Conservation (phyloP, 2,113 vertebrate genomes). For the Nerophis lumbriciformis region DNA sequence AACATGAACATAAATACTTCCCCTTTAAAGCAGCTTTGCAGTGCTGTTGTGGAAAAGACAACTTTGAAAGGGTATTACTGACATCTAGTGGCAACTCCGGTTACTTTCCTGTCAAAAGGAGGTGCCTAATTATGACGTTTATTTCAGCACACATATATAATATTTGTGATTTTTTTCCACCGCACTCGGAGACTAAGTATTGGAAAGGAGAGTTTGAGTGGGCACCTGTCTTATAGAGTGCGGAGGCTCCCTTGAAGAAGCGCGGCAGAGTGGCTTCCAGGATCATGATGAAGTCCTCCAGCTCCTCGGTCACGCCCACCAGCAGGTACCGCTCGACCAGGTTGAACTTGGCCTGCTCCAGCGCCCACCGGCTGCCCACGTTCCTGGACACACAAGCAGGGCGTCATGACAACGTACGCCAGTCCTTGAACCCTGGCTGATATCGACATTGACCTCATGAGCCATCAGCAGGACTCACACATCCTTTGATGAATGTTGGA, state of each 20-base stretch:
- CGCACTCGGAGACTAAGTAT: too few relatives aligned
- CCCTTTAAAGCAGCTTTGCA: background rate
- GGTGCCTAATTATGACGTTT: too few relatives aligned
- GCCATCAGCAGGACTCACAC: too few relatives aligned
- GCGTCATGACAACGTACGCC: too few relatives aligned
- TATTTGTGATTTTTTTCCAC: too few relatives aligned
- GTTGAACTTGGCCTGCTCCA: slow-evolving; percentile 97
- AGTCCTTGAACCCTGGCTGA: too few relatives aligned
- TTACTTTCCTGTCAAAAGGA: too few relatives aligned
- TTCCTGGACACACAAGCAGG: slow-evolving; percentile 75
- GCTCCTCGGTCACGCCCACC: slow-evolving; percentile 95
- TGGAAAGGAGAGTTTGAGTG: background rate
- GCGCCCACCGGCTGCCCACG: slow-evolving; percentile 90
- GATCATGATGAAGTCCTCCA: slow-evolving; percentile 98
- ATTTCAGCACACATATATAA: too few relatives aligned
- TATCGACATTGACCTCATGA: too few relatives aligned
- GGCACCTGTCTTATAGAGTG: slow-evolving; percentile 90
- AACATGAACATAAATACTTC: background rate
- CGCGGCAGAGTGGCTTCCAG: slow-evolving; percentile 90
- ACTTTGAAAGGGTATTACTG: too few relatives aligned
- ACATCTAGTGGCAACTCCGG: too few relatives aligned
- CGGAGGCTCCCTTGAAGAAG: slow-evolving; percentile 93
- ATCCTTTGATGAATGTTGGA: too few relatives aligned
- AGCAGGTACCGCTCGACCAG: slow-evolving; percentile 94
- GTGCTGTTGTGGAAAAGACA: background rate